These are phyloP conservation scores for Acheta domesticus DNA, from an alignment of 2,888 invertebrate genomes.

Conservation along the genomic window DNA sequence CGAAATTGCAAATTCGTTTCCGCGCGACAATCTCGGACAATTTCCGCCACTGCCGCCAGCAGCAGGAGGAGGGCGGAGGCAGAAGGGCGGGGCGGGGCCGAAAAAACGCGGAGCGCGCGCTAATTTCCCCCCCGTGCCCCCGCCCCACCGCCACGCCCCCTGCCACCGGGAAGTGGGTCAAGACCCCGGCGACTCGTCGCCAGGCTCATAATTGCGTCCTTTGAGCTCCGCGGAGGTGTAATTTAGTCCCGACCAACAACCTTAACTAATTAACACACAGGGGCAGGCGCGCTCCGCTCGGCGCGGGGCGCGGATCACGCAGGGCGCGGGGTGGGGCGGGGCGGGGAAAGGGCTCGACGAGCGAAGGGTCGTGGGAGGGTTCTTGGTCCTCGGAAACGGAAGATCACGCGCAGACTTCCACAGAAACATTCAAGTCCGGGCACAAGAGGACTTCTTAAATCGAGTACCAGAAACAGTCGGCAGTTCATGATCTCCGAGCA, in stretches of 20 bases:
- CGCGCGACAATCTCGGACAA: not conserved
- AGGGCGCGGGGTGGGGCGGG: not conserved
- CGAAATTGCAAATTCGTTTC: not conserved
- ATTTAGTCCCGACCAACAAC: slow-evolving; percentile 52
- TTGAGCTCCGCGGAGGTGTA: slow-evolving; percentile 52
- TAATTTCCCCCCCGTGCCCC: not conserved
- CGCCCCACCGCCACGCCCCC: not conserved
- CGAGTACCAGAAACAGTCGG: too few species aligned
- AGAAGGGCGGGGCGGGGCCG: not conserved
- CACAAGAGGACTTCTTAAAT: too few species aligned
- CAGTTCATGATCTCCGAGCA: too few species aligned
- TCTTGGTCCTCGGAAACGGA: too few species aligned
- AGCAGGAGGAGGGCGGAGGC: not conserved
- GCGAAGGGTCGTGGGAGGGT: too few species aligned
- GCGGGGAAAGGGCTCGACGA: too few species aligned
- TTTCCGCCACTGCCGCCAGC: not conserved
- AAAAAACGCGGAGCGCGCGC: not conserved
- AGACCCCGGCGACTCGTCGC: slow-evolving; percentile 43
- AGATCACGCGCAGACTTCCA: too few species aligned
- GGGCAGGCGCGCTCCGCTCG: slow-evolving; percentile 38
- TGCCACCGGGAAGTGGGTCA: slow-evolving; percentile 3
- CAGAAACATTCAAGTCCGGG: too few species aligned
- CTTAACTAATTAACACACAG: slow-evolving; percentile 53
- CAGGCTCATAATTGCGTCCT: slow-evolving; percentile 50
- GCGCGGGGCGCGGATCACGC: not conserved